These are phyloP conservation scores for Aplochiton taeniatus DNA, from an alignment of 2,797 vertebrate species.

Conservation along the genomic window DNA sequence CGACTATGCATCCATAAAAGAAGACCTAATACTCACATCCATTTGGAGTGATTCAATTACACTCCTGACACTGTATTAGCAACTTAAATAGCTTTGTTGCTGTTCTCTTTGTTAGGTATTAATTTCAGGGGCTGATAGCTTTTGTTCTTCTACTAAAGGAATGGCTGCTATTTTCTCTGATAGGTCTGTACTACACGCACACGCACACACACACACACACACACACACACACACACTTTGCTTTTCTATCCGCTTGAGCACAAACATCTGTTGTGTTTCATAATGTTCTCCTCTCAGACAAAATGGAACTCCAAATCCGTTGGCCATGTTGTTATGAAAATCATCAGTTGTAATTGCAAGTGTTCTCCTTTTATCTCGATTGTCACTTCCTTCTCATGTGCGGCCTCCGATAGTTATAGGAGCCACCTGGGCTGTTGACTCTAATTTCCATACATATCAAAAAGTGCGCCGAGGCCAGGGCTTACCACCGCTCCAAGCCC, in stretches of 20 bases:
- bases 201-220: no score
- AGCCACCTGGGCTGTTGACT: constrained; percentile 38
- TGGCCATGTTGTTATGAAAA: constrained; percentile 42
- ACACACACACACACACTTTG: constrained; percentile 44
- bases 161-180: constrained; percentile 30
- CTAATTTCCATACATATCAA: constrained; percentile 57
- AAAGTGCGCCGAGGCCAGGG: constrained; percentile 32
- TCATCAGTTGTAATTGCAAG: constrained; percentile 51
- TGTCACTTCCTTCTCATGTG: constrained; percentile 29
- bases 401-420: constrained; percentile 24
- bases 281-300: constrained; percentile 50
- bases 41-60: constrained; percentile 20
- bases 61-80: constrained; percentile 26
- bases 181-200: constrained; percentile 35
- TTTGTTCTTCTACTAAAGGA: constrained; percentile 49
- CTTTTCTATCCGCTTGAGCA: constrained; percentile 58
- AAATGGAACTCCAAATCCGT: constrained; percentile 44
- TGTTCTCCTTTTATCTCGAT: constrained; percentile 40
- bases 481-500: constrained; percentile 24
- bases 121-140: constrained; percentile 48
- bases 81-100: constrained; percentile 23
- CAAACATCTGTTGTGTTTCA: constrained; percentile 58
- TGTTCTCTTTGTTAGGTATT: constrained; percentile 37
- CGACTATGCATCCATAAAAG: constrained; percentile 1
- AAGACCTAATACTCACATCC: constrained; percentile 12